These are phyloP conservation scores for Callithrix jacchus DNA, from an alignment of 2,113 vertebrate species.

Conservation along the genomic window DNA sequence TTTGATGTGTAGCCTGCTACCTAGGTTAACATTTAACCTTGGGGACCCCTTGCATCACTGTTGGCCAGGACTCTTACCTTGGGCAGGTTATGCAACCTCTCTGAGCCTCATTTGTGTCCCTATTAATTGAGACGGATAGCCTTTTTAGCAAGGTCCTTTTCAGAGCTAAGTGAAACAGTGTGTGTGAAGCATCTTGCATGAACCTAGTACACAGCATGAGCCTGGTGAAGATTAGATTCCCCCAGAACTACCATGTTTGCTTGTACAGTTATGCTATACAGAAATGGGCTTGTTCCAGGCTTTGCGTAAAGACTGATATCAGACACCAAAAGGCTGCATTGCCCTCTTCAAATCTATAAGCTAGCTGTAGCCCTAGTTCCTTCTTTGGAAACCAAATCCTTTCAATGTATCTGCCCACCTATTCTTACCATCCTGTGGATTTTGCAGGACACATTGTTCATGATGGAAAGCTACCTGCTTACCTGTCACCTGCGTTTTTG, in stretches of 20 bases:
- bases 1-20: not conserved
- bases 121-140: not conserved
- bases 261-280: not conserved
- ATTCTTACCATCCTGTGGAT: not conserved
- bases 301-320: not conserved
- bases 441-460: not conserved
- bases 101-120: not conserved
- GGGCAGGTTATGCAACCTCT: not conserved
- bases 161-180: not conserved
- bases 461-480: constrained; percentile 13
- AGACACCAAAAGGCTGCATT: not conserved
- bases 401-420: not conserved
- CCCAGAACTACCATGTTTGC: not conserved
- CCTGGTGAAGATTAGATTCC: not conserved
- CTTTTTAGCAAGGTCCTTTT: not conserved
- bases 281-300: not conserved
- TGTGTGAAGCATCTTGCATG: not conserved
- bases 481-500: not conserved
- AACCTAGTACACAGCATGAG: not conserved
- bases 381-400: not conserved
- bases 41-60: not conserved
- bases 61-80: not conserved
- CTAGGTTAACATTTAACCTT: not conserved
- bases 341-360: not conserved
- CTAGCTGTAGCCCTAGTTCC: not conserved